phyloP scores from a whole-genome alignment of 1,140 invertebrate species.

The Sycobia sp. region DNA sequence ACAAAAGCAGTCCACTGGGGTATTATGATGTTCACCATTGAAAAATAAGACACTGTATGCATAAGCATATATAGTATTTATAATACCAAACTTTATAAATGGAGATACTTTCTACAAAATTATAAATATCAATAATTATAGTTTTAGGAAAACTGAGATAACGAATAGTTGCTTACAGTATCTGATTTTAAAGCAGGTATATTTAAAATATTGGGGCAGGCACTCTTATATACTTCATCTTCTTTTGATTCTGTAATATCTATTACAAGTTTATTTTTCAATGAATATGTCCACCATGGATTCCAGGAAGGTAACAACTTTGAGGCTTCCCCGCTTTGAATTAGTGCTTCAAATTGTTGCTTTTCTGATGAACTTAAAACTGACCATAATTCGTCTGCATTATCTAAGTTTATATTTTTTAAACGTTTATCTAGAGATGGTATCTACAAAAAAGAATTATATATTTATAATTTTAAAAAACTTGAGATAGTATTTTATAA shows the following conservation, averaged over 20 bases:
- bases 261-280: slow-evolving; percentile 62
- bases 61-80: slow-evolving; percentile 74
- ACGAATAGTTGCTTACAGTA: slow-evolving; percentile 20
- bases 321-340: slow-evolving; percentile 67
- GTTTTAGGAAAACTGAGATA: neutral
- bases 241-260: slow-evolving; percentile 48
- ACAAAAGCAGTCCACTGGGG: slow-evolving; percentile 63
- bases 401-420: slow-evolving; percentile 71
- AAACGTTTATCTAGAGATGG: slow-evolving; percentile 68
- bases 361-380: slow-evolving; percentile 69
- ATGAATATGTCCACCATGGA: slow-evolving; percentile 72
- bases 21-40: slow-evolving; percentile 71
- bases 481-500: neutral
- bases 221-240: slow-evolving; percentile 34
- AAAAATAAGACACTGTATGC: slow-evolving; percentile 70
- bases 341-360: slow-evolving; percentile 72
- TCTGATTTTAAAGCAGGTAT: slow-evolving; percentile 18
- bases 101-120: slow-evolving; percentile 69
- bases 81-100: slow-evolving; percentile 70
- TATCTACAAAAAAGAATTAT: slow-evolving; percentile 43
- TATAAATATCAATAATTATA: neutral
- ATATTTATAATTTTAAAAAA: slow-evolving; percentile 2
- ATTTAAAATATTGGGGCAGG: slow-evolving; percentile 29
- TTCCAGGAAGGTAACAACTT: slow-evolving; percentile 70
- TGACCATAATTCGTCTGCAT: slow-evolving; percentile 74